Conservation (phyloP, 2,888 invertebrate genomes). For the Coelopa pilipes region DNA sequence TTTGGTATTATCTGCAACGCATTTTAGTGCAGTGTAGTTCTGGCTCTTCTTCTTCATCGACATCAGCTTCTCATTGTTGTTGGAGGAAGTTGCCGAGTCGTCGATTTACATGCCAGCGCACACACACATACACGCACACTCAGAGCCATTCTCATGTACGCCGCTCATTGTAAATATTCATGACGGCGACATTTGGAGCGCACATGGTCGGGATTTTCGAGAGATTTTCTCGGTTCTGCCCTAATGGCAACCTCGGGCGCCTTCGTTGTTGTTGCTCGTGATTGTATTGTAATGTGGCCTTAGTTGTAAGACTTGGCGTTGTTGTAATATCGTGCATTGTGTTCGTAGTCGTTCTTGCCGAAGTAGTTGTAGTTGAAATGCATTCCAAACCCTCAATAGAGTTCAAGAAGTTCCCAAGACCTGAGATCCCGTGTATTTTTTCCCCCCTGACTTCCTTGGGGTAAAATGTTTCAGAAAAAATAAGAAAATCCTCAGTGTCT, state of each 20-base stretch:
- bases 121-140: too few relatives aligned
- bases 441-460: neutral
- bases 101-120: constrained; percentile 43
- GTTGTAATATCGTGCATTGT: constrained; percentile 17
- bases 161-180: constrained; percentile 40
- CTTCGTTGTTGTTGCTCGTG: constrained; percentile 36
- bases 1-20: too few relatives aligned
- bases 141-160: too few relatives aligned
- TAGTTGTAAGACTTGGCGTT: constrained; percentile 39
- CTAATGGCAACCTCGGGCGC: too few relatives aligned
- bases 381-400: too few relatives aligned
- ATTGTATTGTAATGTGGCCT: constrained; percentile 36
- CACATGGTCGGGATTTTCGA: constrained; percentile 39
- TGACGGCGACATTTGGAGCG: constrained; percentile 39
- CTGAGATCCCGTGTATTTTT: too few relatives aligned
- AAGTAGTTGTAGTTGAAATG: neutral
- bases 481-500: too few relatives aligned
- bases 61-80: constrained; percentile 31
- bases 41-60: constrained; percentile 1
- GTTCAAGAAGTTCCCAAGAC: too few relatives aligned
- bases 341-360: neutral
- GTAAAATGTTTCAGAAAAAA: neutral
- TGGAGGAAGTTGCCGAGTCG: constrained; percentile 30
- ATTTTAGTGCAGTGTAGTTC: neutral
- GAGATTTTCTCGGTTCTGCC: constrained; percentile 32